Conservation (phyloP, 2,888 invertebrate species). For the Drosophila robusta region DNA sequence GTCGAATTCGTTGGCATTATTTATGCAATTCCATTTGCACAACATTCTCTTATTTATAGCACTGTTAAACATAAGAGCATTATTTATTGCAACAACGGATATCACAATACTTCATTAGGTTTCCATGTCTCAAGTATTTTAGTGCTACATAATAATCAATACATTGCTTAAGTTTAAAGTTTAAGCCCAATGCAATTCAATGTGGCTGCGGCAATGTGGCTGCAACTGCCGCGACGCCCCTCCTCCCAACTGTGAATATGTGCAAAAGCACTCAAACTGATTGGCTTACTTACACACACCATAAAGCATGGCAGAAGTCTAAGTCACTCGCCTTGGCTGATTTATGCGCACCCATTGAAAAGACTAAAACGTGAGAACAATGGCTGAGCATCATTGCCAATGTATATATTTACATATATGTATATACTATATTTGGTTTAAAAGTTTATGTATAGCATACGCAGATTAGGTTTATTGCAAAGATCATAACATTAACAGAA, state of each 20-base stretch:
- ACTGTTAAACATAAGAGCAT: conserved; percentile 24
- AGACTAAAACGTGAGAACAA: conserved; percentile 51
- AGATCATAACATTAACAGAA: too few species aligned
- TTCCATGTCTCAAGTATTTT: not conserved
- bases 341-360: conserved; percentile 45
- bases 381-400: conserved; percentile 38
- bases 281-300: conserved; percentile 50
- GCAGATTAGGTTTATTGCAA: too few species aligned
- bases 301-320: conserved; percentile 1
- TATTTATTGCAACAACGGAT: conserved; percentile 12
- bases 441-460: too few species aligned
- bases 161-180: conserved; percentile 13
- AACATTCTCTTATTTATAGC: conserved; percentile 19
- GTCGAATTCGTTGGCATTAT: conserved; percentile 50
- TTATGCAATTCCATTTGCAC: conserved; percentile 52
- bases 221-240: not conserved
- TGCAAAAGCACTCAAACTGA: conserved; percentile 62
- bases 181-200: conserved; percentile 37
- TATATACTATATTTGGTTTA: not conserved
- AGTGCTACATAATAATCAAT: not conserved
- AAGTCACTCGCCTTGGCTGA: conserved; percentile 35
- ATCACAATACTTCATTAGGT: conserved; percentile 1
- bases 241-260: conserved; percentile 4
- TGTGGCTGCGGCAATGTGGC: conserved; percentile 3
- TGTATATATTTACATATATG: conserved; percentile 2